Conservation (phyloP, 2,113 vertebrate genomes). For the Petrocephalus microphthalmus region DNA sequence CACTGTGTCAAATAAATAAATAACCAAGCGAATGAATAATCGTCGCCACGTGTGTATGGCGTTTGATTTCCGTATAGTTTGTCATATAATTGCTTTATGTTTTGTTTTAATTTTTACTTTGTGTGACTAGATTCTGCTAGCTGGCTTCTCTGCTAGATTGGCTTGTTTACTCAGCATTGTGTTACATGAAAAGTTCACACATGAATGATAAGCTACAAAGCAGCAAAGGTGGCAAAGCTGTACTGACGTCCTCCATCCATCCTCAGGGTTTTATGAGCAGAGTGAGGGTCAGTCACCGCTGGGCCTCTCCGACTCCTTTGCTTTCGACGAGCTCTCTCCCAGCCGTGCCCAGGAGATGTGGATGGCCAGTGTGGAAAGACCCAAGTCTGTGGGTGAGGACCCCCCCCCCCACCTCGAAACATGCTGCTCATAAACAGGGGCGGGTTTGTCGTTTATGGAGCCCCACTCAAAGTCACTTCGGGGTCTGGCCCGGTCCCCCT, state of each 20-base stretch:
- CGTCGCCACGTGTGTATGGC: not conserved
- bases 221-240: not conserved
- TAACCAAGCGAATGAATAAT: not conserved
- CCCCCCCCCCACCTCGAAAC: not conserved
- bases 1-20: not conserved
- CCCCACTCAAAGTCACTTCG: not conserved
- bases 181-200: not conserved
- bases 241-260: not conserved
- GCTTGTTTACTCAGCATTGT: not conserved
- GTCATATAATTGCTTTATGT: not conserved
- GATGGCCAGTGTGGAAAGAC: slow-evolving; percentile 64
- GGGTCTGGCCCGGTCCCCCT: not conserved
- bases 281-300: slow-evolving; percentile 66
- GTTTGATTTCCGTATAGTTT: not conserved
- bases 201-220: not conserved
- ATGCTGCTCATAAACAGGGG: not conserved
- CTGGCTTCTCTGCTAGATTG: not conserved
- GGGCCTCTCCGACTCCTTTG: slow-evolving; percentile 56
- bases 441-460: not conserved
- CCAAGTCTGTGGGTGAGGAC: slow-evolving; percentile 76
- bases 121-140: not conserved
- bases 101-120: not conserved
- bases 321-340: slow-evolving; percentile 52
- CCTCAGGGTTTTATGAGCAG: slow-evolving; percentile 68
- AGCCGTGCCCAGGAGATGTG: slow-evolving; percentile 47